Percentiles rank a stretch among this genome's conserved stretches.
These are phyloP conservation scores for Calcarius lapponicus DNA, from an alignment of 2,797 vertebrate species.

Conservation along the genomic window DNA sequence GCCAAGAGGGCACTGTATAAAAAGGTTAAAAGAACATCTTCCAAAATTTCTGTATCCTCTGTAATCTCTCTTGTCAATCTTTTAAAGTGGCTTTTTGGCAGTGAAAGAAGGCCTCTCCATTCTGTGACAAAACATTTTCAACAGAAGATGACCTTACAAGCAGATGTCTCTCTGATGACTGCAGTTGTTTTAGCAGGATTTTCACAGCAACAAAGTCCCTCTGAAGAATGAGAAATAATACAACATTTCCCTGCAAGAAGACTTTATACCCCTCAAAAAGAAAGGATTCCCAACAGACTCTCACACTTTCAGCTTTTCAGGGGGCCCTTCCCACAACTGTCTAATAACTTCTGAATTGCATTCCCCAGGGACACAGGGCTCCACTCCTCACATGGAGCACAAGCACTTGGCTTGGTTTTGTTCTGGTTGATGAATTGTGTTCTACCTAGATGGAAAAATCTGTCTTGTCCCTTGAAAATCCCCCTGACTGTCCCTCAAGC, in stretches of 20 bases:
- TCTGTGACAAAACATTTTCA: not conserved
- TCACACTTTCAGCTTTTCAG: not conserved
- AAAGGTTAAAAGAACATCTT: slow-evolving; percentile 9
- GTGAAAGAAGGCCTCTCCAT: not conserved
- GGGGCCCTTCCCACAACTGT: not conserved
- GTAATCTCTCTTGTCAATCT: slow-evolving; percentile 31
- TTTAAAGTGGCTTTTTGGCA: slow-evolving; percentile 45
- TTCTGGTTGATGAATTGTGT: not conserved
- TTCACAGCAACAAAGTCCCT: not conserved
- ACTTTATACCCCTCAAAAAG: not conserved
- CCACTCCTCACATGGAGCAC: not conserved
- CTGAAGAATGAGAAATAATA: not conserved
- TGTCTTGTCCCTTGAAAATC: not conserved
- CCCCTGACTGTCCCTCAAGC: not conserved
- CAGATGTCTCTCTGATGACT: not conserved
- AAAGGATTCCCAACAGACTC: not conserved
- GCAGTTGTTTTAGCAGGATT: not conserved
- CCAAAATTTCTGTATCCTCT: slow-evolving; percentile 24
- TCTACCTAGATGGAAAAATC: not conserved
- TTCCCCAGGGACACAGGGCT: not conserved
- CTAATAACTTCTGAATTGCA: not conserved
- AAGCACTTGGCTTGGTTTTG: not conserved
- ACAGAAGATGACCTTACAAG: slow-evolving; percentile 16
- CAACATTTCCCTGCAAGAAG: not conserved
- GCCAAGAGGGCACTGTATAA: not conserved